phyloP scores from a whole-genome alignment of 2,797 vertebrate species.

The Spondyliosoma cantharus region DNA sequence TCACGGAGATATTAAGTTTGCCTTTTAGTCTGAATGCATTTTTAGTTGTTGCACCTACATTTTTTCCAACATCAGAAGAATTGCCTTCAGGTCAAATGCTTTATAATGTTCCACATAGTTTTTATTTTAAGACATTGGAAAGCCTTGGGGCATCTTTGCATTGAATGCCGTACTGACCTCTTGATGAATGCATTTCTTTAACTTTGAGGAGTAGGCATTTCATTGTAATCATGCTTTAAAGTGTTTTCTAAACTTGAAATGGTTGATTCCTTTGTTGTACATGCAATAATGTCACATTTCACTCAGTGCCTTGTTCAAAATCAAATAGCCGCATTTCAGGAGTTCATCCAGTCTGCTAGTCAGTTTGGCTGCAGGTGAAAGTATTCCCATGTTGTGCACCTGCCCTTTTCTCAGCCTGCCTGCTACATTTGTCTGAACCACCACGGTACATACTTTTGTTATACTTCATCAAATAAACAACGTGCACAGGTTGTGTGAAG shows the following conservation, averaged over 20 bases:
- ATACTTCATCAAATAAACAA: background rate
- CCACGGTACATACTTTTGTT: background rate
- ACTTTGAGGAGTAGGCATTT: background rate
- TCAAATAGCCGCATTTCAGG: too few relatives aligned
- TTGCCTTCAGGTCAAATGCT: background rate
- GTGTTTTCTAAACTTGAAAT: background rate
- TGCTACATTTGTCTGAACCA: background rate
- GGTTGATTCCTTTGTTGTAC: background rate
- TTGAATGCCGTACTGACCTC: background rate
- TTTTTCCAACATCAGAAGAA: background rate
- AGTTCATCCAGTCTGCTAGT: background rate
- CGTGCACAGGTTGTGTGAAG: background rate
- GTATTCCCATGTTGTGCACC: background rate
- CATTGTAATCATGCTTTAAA: background rate
- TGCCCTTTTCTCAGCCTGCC: constrained; percentile 34
- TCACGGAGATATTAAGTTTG: background rate
- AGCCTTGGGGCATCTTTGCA: background rate
- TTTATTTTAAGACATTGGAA: background rate
- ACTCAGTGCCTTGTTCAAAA: background rate
- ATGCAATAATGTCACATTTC: background rate
- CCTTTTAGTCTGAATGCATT: background rate
- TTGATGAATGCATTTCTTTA: background rate
- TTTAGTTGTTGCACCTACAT: background rate
- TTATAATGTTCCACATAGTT: background rate
- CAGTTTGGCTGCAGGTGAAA: constrained; percentile 17